Evolutionary conservation across 2,797 vertebrate genomes (phyloP).

Genomic region (Antennarius maculatus): DNA sequence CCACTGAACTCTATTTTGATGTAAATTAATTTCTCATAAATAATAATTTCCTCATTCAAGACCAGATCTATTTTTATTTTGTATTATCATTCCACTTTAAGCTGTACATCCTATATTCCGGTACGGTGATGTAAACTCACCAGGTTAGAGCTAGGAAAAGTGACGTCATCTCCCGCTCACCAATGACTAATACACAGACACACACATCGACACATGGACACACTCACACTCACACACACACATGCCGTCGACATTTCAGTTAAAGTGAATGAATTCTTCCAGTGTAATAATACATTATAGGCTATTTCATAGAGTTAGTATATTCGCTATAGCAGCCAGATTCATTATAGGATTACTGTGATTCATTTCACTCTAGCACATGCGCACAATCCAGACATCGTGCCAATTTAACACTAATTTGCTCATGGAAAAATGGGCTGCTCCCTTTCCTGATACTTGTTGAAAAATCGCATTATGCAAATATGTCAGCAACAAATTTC

Average conservation of each 20-base stretch:
- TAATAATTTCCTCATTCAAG: no score
- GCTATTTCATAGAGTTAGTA: background rate
- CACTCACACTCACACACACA: background rate
- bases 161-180: slow-evolving; percentile 67
- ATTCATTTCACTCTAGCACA: slow-evolving; percentile 35
- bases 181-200: slow-evolving; percentile 41
- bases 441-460: slow-evolving; percentile 66
- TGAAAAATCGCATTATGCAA: slow-evolving; percentile 64
- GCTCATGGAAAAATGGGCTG: slow-evolving; percentile 53
- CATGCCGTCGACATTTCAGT: background rate
- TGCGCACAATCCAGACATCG: slow-evolving; percentile 35
- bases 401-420: slow-evolving; percentile 60
- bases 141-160: slow-evolving; percentile 28
- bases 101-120: slow-evolving; percentile 1
- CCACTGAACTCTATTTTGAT: background rate
- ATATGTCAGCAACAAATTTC: slow-evolving; percentile 50
- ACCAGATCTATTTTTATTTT: background rate
- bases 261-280: slow-evolving; percentile 3
- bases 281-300: background rate
- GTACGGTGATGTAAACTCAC: slow-evolving; percentile 34
- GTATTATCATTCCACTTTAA: background rate
- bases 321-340: background rate
- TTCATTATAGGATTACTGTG: slow-evolving; percentile 29
- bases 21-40: background rate
- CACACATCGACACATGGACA: background rate